Percentiles rank a stretch among this genome's conserved stretches.
Evolutionary conservation across 92 coral and sea anemone species (phyloP).

Genomic region (Palythoa grandis): DNA sequence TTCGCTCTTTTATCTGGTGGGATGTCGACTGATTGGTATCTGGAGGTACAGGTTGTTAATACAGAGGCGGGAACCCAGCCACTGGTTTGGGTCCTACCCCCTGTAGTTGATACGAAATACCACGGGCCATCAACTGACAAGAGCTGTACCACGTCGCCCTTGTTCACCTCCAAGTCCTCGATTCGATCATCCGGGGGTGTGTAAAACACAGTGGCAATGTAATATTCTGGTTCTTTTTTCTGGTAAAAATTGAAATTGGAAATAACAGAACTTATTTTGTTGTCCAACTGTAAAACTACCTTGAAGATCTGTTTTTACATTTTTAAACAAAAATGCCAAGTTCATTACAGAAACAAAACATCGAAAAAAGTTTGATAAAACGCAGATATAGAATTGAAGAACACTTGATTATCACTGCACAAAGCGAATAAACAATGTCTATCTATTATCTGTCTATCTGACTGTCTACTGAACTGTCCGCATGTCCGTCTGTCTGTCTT

Average conservation of each 20-base stretch:
- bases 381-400: too few species aligned
- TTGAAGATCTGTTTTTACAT: too few species aligned
- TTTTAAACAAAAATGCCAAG: too few species aligned
- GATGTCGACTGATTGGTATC: not conserved
- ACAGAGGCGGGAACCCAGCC: constrained; percentile 85
- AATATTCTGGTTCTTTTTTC: constrained; percentile 52
- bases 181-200: constrained; percentile 69
- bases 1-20: not conserved
- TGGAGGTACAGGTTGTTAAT: constrained; percentile 16
- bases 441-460: too few species aligned
- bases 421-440: too few species aligned
- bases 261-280: not conserved
- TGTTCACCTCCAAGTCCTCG: constrained; percentile 74
- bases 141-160: constrained; percentile 78
- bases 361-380: too few species aligned
- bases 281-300: too few species aligned
- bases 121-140: constrained; percentile 78
- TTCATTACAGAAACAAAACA: too few species aligned
- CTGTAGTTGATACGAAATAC: constrained; percentile 72
- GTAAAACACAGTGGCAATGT: constrained; percentile 61
- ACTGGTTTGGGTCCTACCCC: constrained; percentile 51
- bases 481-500: too few species aligned
- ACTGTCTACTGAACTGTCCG: too few species aligned
- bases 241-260: not conserved
- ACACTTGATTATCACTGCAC: too few species aligned